Conservation (phyloP, 1,140 invertebrate genomes). For the Bombus sylvicola region DNA sequence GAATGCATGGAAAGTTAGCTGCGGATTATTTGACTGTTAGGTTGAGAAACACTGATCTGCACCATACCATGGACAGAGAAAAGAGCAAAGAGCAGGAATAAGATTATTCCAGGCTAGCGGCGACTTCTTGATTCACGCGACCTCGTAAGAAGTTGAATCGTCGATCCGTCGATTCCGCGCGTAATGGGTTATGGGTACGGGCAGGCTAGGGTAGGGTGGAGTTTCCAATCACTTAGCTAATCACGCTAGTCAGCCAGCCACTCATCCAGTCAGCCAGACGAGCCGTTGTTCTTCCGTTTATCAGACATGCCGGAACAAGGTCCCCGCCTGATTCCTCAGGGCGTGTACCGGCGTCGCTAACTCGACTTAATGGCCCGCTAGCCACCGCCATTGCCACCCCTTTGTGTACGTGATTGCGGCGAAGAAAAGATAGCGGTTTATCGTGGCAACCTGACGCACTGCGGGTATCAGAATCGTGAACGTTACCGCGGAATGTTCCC, state of each 20-base stretch:
- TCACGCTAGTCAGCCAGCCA: constrained; percentile 59
- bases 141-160: constrained; percentile 17
- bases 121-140: not conserved
- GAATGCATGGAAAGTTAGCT: too few species aligned
- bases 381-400: not conserved
- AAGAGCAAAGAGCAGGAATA: not conserved
- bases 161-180: not conserved
- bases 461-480: not conserved
- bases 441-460: not conserved
- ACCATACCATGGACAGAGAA: too few species aligned
- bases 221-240: constrained; percentile 74
- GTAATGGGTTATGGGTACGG: constrained; percentile 32
- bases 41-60: not conserved
- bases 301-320: constrained; percentile 49
- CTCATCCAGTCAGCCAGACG: constrained; percentile 36
- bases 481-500: not conserved
- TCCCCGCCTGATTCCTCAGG: constrained; percentile 43
- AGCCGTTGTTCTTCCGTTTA: constrained; percentile 52
- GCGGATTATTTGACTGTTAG: too few species aligned
- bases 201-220: constrained; percentile 56
- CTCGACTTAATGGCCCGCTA: constrained; percentile 41
- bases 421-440: constrained; percentile 10
- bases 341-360: constrained; percentile 44
- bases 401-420: constrained; percentile 3
- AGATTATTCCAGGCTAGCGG: not conserved